Percentiles rank a stretch among this genome's conserved stretches.
phyloP scores from a whole-genome alignment of 2,888 invertebrate genomes.

The Nysson spinosus region DNA sequence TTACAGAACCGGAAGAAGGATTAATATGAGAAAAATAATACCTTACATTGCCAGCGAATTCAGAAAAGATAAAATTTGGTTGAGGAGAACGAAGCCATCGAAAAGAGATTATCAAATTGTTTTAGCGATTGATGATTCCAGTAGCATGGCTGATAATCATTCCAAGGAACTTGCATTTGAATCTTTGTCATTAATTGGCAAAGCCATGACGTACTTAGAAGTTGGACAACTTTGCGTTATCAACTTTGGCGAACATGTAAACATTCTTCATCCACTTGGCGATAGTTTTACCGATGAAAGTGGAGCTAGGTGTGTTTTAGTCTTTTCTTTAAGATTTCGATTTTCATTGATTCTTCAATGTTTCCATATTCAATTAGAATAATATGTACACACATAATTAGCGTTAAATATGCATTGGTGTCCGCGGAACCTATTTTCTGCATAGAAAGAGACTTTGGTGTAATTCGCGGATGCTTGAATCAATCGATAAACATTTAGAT shows the following conservation, averaged over 20 bases:
- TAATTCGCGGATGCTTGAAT: no score
- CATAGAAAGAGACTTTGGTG: no score
- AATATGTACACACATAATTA: no score
- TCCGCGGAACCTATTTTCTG: no score
- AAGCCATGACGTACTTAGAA: slow-evolving; percentile 94
- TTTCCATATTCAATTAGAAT: no score
- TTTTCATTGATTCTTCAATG: no score
- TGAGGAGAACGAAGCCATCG: slow-evolving; percentile 95
- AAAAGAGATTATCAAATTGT: slow-evolving; percentile 97
- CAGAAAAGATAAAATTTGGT: slow-evolving; percentile 99
- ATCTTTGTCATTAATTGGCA: slow-evolving; percentile 92
- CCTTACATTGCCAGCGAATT: slow-evolving; percentile 99
- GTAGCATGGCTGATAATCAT: slow-evolving; percentile 92
- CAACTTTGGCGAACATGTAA: slow-evolving; percentile 92
- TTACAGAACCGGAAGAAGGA: slow-evolving; percentile 95
- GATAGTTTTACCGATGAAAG: slow-evolving; percentile 92
- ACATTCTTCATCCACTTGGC: slow-evolving; percentile 91
- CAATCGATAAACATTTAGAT: no score
- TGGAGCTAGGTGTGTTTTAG: slow-evolving; percentile 82
- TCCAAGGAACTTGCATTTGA: slow-evolving; percentile 96
- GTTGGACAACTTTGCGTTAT: slow-evolving; percentile 95
- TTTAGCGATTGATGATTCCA: slow-evolving; percentile 97
- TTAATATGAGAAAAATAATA: slow-evolving; percentile 99
- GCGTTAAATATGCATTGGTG: no score
- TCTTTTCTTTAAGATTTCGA: neutral